phyloP scores from a whole-genome alignment of 2,797 vertebrate genomes.

The Catharus ustulatus region DNA sequence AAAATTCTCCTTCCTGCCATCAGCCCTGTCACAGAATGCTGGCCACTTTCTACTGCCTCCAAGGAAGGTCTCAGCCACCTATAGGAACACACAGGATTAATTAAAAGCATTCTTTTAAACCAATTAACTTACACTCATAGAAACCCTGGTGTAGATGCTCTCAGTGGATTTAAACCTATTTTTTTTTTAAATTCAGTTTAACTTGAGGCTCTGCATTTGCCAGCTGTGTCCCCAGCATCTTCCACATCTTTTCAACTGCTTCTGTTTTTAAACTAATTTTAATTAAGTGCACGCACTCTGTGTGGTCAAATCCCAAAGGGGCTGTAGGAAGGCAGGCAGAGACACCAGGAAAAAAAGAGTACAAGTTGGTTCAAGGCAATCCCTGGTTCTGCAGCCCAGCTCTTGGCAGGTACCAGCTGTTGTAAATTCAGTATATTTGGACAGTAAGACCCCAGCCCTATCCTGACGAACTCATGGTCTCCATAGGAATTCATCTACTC shows the following conservation, averaged over 20 bases:
- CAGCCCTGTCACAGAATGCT: not conserved
- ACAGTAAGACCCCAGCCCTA: not conserved
- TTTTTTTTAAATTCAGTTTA: conserved; percentile 25
- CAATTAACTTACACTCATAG: conserved; percentile 48
- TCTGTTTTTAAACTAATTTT: conserved; percentile 52
- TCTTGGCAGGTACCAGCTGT: not conserved
- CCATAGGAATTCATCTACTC: not conserved
- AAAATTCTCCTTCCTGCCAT: not conserved
- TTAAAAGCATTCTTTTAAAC: conserved; percentile 58
- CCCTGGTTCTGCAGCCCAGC: not conserved
- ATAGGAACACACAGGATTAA: conserved; percentile 44
- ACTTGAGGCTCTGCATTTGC: conserved; percentile 36
- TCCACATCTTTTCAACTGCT: not conserved
- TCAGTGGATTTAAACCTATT: conserved; percentile 36
- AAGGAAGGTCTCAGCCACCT: not conserved
- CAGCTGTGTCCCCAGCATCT: conserved; percentile 34
- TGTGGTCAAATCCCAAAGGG: conserved; percentile 29
- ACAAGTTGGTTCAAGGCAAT: not conserved
- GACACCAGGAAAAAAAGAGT: not conserved
- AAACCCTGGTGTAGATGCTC: conserved; percentile 22
- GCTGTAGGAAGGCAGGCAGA: not conserved
- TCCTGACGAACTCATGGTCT: not conserved
- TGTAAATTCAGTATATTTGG: not conserved
- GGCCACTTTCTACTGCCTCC: not conserved
- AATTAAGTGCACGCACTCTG: conserved; percentile 1